These are phyloP conservation scores for Myripristis jacobus DNA, from an alignment of 2,797 vertebrate species.

Conservation along the genomic window DNA sequence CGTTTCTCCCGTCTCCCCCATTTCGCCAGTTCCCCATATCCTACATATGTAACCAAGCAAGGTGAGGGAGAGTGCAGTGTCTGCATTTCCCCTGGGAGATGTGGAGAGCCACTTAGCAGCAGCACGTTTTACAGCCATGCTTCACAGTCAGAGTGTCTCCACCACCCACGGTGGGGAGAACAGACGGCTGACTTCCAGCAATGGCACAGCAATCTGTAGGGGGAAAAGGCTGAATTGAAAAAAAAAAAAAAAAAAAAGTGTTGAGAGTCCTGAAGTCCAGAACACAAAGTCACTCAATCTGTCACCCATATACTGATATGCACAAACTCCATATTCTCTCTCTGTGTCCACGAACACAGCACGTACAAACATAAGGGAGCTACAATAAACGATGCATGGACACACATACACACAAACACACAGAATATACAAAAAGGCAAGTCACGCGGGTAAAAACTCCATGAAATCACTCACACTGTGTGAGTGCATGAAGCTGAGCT, in stretches of 20 bases:
- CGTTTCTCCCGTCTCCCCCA: not conserved
- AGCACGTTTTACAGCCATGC: constrained; percentile 54
- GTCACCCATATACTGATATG: not conserved
- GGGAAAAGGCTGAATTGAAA: constrained; percentile 25
- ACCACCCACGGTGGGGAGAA: constrained; percentile 13
- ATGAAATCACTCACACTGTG: too few species aligned
- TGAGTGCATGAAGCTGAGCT: constrained; percentile 7
- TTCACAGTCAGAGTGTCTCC: constrained; percentile 51
- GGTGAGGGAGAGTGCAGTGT: constrained; percentile 56
- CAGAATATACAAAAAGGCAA: not conserved
- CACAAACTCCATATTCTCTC: not conserved
- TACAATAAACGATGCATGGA: constrained; percentile 28
- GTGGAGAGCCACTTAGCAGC: constrained; percentile 58
- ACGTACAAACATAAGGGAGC: constrained; percentile 7
- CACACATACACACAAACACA: constrained; percentile 3
- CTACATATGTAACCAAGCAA: constrained; percentile 33
- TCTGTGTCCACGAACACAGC: constrained; percentile 28
- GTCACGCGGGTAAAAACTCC: not conserved
- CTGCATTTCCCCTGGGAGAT: constrained; percentile 58
- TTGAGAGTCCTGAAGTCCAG: constrained; percentile 4
- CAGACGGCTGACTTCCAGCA: constrained; percentile 43
- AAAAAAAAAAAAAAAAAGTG: constrained; percentile 25
- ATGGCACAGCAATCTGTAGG: constrained; percentile 45
- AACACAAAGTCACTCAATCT: constrained; percentile 1
- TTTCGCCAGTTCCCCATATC: constrained; percentile 16